Conservation (phyloP, 2,113 vertebrate species). For the Hyperopisus bebe region DNA sequence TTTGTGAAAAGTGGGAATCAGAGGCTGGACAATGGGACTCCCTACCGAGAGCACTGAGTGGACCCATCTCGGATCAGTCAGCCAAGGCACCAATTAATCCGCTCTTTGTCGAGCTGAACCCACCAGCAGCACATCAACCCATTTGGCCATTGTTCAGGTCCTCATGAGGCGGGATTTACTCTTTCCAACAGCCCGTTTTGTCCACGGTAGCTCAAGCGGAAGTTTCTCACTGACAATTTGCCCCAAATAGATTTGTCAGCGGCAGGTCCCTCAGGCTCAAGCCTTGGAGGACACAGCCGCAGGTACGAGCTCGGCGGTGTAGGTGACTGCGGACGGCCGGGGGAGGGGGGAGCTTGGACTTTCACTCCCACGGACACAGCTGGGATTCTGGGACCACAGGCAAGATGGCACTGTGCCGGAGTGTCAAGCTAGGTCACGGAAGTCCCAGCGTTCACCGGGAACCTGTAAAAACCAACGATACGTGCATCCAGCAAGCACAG, state of each 20-base stretch:
- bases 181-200: slow-evolving; percentile 99
- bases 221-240: slow-evolving; percentile 99
- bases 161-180: slow-evolving; percentile 98
- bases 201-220: slow-evolving; percentile 99
- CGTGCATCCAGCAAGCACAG: background rate
- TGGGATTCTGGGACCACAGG: background rate
- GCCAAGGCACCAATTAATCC: slow-evolving; percentile 99
- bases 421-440: background rate
- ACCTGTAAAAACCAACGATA: background rate
- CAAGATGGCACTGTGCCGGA: background rate
- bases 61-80: slow-evolving; percentile 98
- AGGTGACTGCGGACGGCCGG: background rate
- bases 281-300: background rate
- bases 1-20: slow-evolving; percentile 99
- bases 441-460: background rate
- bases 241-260: slow-evolving; percentile 99
- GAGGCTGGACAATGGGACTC: slow-evolving; percentile 97
- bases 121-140: slow-evolving; percentile 96
- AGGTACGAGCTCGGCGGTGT: slow-evolving; percentile 38
- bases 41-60: slow-evolving; percentile 94
- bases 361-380: background rate
- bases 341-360: background rate
- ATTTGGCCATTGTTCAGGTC: slow-evolving; percentile 95
- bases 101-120: slow-evolving; percentile 93
- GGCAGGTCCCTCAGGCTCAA: slow-evolving; percentile 68